These are phyloP conservation scores for Entomyzon cyanotis DNA, from an alignment of 2,113 vertebrate genomes.

Conservation along the genomic window DNA sequence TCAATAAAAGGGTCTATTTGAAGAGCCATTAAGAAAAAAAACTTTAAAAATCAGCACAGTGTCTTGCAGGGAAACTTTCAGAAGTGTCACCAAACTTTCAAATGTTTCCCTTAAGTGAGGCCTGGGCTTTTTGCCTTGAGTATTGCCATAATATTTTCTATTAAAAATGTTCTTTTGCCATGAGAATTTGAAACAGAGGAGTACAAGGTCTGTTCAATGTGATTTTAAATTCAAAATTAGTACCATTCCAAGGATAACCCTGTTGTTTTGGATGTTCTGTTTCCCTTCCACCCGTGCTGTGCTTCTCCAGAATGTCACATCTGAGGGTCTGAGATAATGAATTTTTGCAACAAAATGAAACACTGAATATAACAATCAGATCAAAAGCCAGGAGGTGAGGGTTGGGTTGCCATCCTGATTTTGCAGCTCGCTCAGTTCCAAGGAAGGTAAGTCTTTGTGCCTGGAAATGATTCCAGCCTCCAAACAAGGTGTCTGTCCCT, in stretches of 20 bases:
- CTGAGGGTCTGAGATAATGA: neutral
- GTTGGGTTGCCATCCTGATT: neutral
- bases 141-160: neutral
- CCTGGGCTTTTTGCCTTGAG: neutral
- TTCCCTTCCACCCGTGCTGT: neutral
- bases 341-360: neutral
- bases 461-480: neutral
- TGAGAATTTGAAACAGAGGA: neutral
- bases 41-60: neutral
- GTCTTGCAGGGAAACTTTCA: neutral
- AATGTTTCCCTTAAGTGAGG: neutral
- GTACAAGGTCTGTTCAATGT: neutral
- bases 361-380: neutral
- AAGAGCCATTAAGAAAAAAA: neutral
- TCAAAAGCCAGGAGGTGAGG: neutral
- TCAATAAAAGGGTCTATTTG: neutral
- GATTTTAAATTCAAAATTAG: neutral
- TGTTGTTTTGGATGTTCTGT: rapidly evolving
- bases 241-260: neutral
- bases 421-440: neutral
- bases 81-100: neutral
- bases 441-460: neutral
- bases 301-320: neutral
- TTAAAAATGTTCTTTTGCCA: neutral
- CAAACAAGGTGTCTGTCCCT: neutral